Evolutionary conservation across 1,140 invertebrate genomes (phyloP).

Genomic region (Caerostris darwini): DNA sequence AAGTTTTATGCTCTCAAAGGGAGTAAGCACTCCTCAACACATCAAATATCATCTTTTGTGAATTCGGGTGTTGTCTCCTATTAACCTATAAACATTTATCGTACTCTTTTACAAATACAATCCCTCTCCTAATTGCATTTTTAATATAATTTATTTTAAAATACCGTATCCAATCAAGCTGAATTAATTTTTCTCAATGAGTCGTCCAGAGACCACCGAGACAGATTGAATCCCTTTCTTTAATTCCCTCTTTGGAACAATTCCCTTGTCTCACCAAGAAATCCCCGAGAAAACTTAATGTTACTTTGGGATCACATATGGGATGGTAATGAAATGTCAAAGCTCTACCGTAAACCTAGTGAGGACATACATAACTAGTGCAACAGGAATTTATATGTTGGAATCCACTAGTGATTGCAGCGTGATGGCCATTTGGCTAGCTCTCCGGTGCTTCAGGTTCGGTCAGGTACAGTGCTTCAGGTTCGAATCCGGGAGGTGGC

Average conservation of each 20-base stretch:
- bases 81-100: not conserved
- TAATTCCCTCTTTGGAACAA: not conserved
- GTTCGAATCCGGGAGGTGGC: too few relatives aligned
- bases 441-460: too few relatives aligned
- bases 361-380: too few relatives aligned
- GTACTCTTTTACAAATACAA: not conserved
- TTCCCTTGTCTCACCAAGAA: constrained; percentile 6
- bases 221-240: not conserved
- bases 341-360: too few relatives aligned
- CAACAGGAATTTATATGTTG: too few relatives aligned
- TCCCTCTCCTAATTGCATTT: not conserved
- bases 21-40: too few relatives aligned
- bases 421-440: too few relatives aligned
- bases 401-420: too few relatives aligned
- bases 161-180: not conserved
- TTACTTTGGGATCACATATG: constrained; percentile 73
- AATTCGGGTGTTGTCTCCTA: not conserved
- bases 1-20: not conserved
- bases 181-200: not conserved
- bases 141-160: constrained; percentile 50
- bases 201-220: not conserved
- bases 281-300: constrained; percentile 1
- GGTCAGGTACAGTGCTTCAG: too few relatives aligned
- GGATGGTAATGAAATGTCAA: constrained; percentile 66
- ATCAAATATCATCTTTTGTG: too few relatives aligned